Evolutionary conservation across 2,888 invertebrate genomes (phyloP).

Genomic region (Drosophila acutilabella): DNA sequence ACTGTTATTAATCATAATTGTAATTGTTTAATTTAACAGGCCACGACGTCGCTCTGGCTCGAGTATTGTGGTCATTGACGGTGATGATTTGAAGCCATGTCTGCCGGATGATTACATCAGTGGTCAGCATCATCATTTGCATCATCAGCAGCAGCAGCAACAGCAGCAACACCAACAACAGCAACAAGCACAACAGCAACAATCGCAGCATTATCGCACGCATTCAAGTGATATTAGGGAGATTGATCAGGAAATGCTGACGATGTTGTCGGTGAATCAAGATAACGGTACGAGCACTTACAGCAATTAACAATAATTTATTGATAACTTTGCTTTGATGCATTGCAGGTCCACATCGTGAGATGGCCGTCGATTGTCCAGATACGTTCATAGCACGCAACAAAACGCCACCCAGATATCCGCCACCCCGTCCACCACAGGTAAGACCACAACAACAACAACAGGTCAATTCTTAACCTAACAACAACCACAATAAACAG

Average conservation of each 20-base stretch:
- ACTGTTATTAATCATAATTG: not conserved
- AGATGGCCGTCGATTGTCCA: constrained; percentile 99
- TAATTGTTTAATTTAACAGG: constrained; percentile 85
- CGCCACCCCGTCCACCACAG: constrained; percentile 91
- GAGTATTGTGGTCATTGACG: constrained; percentile 93
- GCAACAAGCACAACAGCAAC: constrained; percentile 61
- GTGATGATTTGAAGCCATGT: constrained; percentile 88
- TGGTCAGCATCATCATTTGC: constrained; percentile 78
- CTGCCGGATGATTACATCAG: constrained; percentile 87
- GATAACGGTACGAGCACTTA: constrained; percentile 86
- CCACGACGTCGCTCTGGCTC: constrained; percentile 92
- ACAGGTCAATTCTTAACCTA: not conserved
- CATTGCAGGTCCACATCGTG: constrained; percentile 93
- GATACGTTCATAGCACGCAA: constrained; percentile 95
- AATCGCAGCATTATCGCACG: constrained; percentile 85
- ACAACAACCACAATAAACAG: constrained; percentile 11
- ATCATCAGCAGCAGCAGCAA: constrained; percentile 63
- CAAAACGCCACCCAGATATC: constrained; percentile 96
- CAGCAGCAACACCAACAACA: constrained; percentile 54
- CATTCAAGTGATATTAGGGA: constrained; percentile 85
- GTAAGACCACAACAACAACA: constrained; percentile 81
- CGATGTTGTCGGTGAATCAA: constrained; percentile 89
- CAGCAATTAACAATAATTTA: no score
- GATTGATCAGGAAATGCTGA: constrained; percentile 90
- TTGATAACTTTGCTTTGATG: not conserved